Evolutionary conservation across 1,140 invertebrate species (phyloP).

Genomic region (Drosophila suzukii): DNA sequence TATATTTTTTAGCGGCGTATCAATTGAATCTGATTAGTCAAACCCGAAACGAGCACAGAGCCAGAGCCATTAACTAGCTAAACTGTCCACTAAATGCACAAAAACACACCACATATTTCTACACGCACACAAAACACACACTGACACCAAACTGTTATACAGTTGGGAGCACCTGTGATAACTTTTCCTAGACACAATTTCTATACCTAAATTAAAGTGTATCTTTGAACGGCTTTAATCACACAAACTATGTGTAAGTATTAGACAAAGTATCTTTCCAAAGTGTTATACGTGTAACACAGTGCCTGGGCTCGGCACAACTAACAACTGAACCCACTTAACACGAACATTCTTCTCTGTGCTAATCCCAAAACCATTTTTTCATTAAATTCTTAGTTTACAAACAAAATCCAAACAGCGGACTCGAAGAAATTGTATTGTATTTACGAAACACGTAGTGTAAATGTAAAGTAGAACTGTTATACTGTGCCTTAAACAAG

Average conservation of each 20-base stretch:
- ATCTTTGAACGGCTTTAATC: constrained; percentile 24
- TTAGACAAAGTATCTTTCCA: constrained; percentile 18
- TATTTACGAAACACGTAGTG: constrained; percentile 22
- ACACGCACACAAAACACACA: constrained; percentile 25
- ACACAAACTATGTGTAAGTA: constrained; percentile 46
- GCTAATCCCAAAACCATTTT: constrained; percentile 15
- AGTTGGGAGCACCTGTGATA: constrained; percentile 57
- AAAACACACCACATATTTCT: constrained; percentile 15
- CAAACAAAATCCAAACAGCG: constrained; percentile 10
- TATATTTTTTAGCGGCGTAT: constrained; percentile 69
- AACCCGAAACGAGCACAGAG: constrained; percentile 36
- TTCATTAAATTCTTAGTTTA: not conserved
- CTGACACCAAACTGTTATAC: constrained; percentile 39
- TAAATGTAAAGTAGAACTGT: constrained; percentile 23
- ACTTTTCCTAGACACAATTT: constrained; percentile 27
- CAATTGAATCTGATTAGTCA: constrained; percentile 66
- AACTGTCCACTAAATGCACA: constrained; percentile 39
- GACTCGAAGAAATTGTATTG: constrained; percentile 51
- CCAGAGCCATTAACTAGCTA: constrained; percentile 43
- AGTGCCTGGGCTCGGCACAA: constrained; percentile 20
- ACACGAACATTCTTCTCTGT: constrained; percentile 15
- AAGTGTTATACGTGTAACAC: constrained; percentile 3
- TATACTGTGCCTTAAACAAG: constrained; percentile 35
- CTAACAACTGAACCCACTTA: constrained; percentile 18
- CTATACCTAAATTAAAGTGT: constrained; percentile 18